Evolutionary conservation across 2,797 vertebrate genomes (phyloP), one percentile per base, ranked within the genome.

Genomic region (Peromyscus melanophrys): DNA sequence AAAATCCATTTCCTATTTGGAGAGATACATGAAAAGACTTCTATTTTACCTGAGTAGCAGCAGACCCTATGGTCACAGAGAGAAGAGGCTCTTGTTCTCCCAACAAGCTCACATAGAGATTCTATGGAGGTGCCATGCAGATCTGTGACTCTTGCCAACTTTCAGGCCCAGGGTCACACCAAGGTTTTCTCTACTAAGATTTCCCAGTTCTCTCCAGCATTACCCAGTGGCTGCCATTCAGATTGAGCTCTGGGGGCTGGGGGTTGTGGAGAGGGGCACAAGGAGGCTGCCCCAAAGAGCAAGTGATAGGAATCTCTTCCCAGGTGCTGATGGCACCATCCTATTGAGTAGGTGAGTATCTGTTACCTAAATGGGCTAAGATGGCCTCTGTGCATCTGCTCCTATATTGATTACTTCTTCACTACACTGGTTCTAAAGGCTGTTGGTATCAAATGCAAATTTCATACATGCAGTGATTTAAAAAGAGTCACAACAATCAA

Each of bases 1-100:
- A 81, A 59, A 90, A 55, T 87, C 12, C 34, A 67, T 27, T 82
- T 94, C 67, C 89, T 65, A 76, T 12, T 89, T 77, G 77, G 81
- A 78, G 80, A 96, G 34, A 61, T 57, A 37, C 40, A 25, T 49
- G 80, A 46, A 59, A 34, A 7, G 10, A 21, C 75, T 61, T 0
- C 52, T 65, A 6, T 13, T 84, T 93, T 67, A 25, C 29, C 27
- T 67, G 57, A n/a, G 49, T 29, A 59, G 34, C 17, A 65, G 65
- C 14, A 55, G 90, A 17, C 6, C 55, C 40, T 46, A 37, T 65
- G 69, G 34, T 52, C 87, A 89, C 55, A 43, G 86, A 82, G 75
- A 80, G 61, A 14, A 52, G 29, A 40, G 46, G 19, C 63, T 75
- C 43, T 16, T 25, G 10, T 80, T 9, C 16, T 95, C 27, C 17